These are phyloP conservation scores for Sternarchorhynchus goeldii DNA, from an alignment of 2,797 vertebrate species.

Conservation along the genomic window DNA sequence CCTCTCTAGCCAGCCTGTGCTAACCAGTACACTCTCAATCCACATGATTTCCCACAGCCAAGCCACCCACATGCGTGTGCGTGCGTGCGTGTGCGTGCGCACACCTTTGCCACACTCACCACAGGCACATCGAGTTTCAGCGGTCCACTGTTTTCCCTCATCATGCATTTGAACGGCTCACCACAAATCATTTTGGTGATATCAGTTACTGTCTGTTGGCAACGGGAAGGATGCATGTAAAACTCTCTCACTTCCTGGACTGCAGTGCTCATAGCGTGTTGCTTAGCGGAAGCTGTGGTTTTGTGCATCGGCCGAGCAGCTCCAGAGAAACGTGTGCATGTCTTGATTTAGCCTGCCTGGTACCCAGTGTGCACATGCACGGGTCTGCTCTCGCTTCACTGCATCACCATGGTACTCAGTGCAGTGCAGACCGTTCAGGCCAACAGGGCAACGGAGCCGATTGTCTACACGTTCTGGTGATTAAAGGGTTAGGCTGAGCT, in stretches of 20 bases:
- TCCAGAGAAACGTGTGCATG: conserved; percentile 9
- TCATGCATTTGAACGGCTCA: conserved; percentile 39
- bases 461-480: not conserved
- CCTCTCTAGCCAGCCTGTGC: conserved; percentile 13
- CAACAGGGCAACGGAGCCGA: conserved; percentile 5
- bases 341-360: not conserved
- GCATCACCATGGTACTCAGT: too few species aligned
- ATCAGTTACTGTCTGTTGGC: not conserved
- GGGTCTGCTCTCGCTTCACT: too few species aligned
- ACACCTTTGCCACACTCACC: conserved; percentile 17
- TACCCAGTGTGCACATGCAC: not conserved
- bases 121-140: conserved; percentile 39
- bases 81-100: not conserved
- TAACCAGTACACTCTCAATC: conserved; percentile 1
- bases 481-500: not conserved
- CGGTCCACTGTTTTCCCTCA: not conserved
- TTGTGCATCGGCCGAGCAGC: not conserved
- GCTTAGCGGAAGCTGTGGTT: conserved; percentile 44
- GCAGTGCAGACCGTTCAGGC: not conserved
- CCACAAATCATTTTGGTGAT: conserved; percentile 18
- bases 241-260: conserved; percentile 13
- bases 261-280: conserved; percentile 21
- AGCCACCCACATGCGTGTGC: not conserved
- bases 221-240: conserved; percentile 25
- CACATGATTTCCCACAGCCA: not conserved